Conservation (phyloP, 2,888 invertebrate genomes). For the Limenitis camilla region DNA sequence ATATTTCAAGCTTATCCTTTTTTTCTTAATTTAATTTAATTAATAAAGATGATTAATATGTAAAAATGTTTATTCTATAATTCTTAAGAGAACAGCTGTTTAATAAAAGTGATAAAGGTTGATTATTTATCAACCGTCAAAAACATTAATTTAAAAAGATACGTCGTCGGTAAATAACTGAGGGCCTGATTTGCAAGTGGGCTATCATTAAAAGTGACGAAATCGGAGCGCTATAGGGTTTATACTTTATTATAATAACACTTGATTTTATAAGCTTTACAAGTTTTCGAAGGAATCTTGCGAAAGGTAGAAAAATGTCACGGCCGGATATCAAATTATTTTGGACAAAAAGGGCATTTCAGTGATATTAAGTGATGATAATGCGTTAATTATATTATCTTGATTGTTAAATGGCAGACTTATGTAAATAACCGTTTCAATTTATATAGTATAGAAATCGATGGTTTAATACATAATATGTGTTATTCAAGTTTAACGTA, state of each 20-base stretch:
- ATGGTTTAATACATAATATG: no score
- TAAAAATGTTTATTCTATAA: no score
- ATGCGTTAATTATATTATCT: constrained; percentile 9
- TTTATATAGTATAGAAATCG: not conserved
- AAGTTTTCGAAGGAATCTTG: constrained; percentile 44
- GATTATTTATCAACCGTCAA: constrained; percentile 26
- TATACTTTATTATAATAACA: constrained; percentile 41
- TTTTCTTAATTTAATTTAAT: no score
- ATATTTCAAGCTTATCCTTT: no score
- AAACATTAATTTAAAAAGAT: constrained; percentile 30
- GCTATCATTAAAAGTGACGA: constrained; percentile 49
- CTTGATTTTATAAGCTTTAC: constrained; percentile 47
- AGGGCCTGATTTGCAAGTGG: constrained; percentile 20
- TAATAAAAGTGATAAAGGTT: constrained; percentile 1
- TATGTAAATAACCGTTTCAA: not conserved
- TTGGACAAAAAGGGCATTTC: constrained; percentile 46
- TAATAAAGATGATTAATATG: no score
- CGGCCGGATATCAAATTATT: constrained; percentile 50
- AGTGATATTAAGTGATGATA: constrained; percentile 20
- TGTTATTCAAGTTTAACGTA: no score
- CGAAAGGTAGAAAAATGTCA: constrained; percentile 58
- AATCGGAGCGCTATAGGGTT: constrained; percentile 48
- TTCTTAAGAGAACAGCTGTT: no score
- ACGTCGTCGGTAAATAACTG: constrained; percentile 8
- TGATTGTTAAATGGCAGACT: constrained; percentile 7